phyloP scores from a whole-genome alignment of 2,888 invertebrate species.

The Agrypnus murinus region DNA sequence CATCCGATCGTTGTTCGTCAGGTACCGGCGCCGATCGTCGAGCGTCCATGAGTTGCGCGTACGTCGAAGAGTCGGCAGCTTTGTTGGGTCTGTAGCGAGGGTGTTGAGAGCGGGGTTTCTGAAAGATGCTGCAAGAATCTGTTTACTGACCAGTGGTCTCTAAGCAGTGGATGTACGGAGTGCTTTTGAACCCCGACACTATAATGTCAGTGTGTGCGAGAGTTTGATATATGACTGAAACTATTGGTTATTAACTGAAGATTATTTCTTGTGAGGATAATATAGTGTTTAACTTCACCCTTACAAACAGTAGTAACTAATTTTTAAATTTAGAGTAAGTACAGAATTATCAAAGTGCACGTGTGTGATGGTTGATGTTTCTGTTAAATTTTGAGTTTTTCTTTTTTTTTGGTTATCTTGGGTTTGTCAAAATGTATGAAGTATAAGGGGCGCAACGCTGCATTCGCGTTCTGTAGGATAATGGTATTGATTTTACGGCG shows the following conservation, averaged over 20 bases:
- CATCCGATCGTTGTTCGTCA: constrained; percentile 56
- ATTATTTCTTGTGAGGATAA: constrained; percentile 42
- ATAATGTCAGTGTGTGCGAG: constrained; percentile 50
- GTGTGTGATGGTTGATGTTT: constrained; percentile 29
- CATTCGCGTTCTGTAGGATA: constrained; percentile 65
- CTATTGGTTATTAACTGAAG: constrained; percentile 13
- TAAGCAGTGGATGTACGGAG: constrained; percentile 48
- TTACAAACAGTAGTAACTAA: constrained; percentile 28
- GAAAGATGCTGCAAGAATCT: constrained; percentile 56
- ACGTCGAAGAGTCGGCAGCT: constrained; percentile 54
- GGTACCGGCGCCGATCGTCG: constrained; percentile 52
- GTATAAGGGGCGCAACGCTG: constrained; percentile 56
- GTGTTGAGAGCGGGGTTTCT: constrained; percentile 55
- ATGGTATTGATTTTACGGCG: constrained; percentile 70
- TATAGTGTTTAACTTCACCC: constrained; percentile 31
- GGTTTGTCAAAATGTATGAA: constrained; percentile 41
- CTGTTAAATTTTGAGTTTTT: not conserved
- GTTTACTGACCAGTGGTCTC: constrained; percentile 56
- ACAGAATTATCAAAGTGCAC: constrained; percentile 28
- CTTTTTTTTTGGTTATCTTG: constrained; percentile 32
- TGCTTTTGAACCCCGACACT: constrained; percentile 41
- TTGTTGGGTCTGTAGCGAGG: constrained; percentile 55
- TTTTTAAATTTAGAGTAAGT: constrained; percentile 42
- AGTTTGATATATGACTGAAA: constrained; percentile 41
- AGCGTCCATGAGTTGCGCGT: constrained; percentile 55